Base-by-base conservation (phyloP, 2,888 invertebrate genomes). In the Nemotelus nigrinus region DNA sequence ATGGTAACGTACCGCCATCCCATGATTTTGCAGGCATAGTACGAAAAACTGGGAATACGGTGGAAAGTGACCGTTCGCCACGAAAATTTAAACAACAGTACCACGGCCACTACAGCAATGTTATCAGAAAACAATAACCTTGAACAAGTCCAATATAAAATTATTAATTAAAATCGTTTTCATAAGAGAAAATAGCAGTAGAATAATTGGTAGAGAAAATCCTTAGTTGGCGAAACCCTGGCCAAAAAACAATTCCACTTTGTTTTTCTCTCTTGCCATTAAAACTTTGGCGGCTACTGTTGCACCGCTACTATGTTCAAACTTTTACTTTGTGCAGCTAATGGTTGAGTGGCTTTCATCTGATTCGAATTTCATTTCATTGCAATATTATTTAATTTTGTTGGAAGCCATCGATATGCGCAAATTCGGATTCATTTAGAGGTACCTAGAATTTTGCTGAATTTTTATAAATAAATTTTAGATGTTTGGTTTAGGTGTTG, bases 131-230 rank as follows among this genome's bases (percentile, higher is more conserved):
- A 76, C 76, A 76, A 76, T 71, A 76, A 64, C 48, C 63, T 78
- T 71, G 47, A 58, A 70, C 78, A 70, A 78, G 72, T 53, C 71
- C 76, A 76, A 71, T 78, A 65, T 76, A 76, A 78, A 78, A 78
- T 78, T 78, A 78, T 75, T 78, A 78, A 78, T 78, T 78, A 78
- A 78, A 78, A 68, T 68, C 67, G 78, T 70, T 74, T 74, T 76
- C 78, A 78, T 72, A 41, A 72, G 58, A 58, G 72, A n/a, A 72
- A 57, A 25, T 25, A 25, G 57, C 57, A 57, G 25, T 57, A 3
- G 8, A 57, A 53, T 53, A 72, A 58, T 58, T 53, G 58, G 57
- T 25, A 58, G 53, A 50, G 50, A 68, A 48, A 48, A 48, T 7
- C 50, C 48, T 39, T 7, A 44, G 48, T 10, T 3, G 58, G 8